Evolutionary conservation across 2,888 invertebrate species (phyloP), one percentile per base, ranked within the genome.

Genomic region (Ischnura elegans): DNA sequence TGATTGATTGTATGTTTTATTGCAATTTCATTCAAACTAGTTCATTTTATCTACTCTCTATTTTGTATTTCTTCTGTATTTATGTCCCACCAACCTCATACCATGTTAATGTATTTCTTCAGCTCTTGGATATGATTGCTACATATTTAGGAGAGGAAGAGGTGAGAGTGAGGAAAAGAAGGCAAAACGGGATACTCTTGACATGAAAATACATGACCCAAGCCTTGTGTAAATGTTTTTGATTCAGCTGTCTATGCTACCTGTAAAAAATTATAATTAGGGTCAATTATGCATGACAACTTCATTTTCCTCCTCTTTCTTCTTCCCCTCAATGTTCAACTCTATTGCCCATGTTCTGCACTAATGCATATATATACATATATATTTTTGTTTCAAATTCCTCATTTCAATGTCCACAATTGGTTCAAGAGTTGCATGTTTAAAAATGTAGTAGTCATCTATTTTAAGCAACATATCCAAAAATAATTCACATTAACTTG

Each of bases 401-500:
- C 55, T 90, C 13, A 45, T 90, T 90, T 90, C 43, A 90, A 43
- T 61, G 21, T n/a, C 43, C 43, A 66, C 55, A 66, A 21, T 90
- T 55, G 42, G 43, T 90, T 90, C 43, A 90, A 43, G 86, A 66
- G 55, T 66, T 90, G 45, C 90, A 90, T 61, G 87, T 90, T 87
- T 90, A 86, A 8, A 93, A 85, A 46, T 86, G 51, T 86, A 84
- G 86, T 85, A 93, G 51, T 86, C 51, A 93, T 86, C 86, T 93
- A 93, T 86, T 93, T 93, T 93, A 93, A 93, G 93, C 87, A 87
- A 85, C 93, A 93, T 93, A 93, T 93, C 93, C 87, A 87, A 51
- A 90, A 90, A 90, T 90, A 90, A 90, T 66, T 90, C 90, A 93
- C 87, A 76, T 94, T 93, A 93, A 93, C 93, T 66, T 94, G 93